phyloP scores from a whole-genome alignment of 2,113 vertebrate genomes.

The Scalopus aquaticus region DNA sequence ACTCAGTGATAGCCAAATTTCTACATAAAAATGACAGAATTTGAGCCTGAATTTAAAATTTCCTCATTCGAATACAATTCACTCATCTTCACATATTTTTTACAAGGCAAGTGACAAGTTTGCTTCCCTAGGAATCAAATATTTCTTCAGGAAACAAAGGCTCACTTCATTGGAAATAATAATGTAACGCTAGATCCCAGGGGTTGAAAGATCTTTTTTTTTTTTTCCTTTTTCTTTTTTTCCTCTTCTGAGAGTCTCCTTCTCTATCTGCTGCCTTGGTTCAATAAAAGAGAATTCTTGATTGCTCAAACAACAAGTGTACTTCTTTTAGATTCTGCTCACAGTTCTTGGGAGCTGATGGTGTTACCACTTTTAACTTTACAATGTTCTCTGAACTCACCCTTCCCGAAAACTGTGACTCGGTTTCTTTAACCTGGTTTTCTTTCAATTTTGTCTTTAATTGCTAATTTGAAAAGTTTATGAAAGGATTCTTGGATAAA shows the following conservation, averaged over 20 bases:
- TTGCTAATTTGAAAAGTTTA: conserved; percentile 7
- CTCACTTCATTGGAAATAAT: conserved; percentile 68
- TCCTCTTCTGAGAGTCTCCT: conserved; percentile 60
- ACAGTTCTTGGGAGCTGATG: conserved; percentile 63
- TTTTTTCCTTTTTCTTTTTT: neutral
- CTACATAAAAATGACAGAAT: neutral
- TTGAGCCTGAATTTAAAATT: conserved; percentile 26
- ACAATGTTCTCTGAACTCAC: neutral
- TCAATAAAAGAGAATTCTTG: conserved; percentile 82
- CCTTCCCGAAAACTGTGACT: conserved; percentile 21
- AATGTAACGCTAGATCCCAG: conserved; percentile 64
- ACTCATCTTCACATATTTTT: neutral
- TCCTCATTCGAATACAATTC: neutral
- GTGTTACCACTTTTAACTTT: conserved; percentile 56
- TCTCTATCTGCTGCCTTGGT: conserved; percentile 68
- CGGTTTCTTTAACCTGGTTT: conserved; percentile 14
- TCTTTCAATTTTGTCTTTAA: neutral
- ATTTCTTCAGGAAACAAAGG: conserved; percentile 55
- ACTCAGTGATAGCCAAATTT: neutral
- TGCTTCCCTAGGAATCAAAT: conserved; percentile 48
- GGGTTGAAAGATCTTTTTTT: conserved; percentile 61
- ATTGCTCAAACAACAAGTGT: conserved; percentile 68
- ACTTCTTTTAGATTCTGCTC: conserved; percentile 76
- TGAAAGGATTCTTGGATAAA: neutral
- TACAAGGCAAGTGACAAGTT: conserved; percentile 42